Evolutionary conservation across 2,888 invertebrate species (phyloP), one percentile per base, ranked within the genome.

Genomic region (Ormia ochracea): DNA sequence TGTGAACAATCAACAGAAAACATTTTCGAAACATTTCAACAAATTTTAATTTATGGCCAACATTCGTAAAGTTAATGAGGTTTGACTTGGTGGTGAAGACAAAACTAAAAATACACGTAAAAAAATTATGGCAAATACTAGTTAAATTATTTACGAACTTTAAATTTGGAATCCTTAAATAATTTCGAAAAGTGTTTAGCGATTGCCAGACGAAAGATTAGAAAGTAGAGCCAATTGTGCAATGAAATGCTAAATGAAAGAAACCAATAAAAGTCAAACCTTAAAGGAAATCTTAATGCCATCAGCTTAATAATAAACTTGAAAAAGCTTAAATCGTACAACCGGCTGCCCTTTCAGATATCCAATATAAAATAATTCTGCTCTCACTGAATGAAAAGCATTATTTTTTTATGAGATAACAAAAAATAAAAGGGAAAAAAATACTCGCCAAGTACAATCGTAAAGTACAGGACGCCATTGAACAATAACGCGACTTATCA

Each of bases 401-500:
- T n/a, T 5, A 38, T 23, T 31, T 45, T 54, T 61, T 58, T 28
- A 50, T 50, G 26, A 70, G 23, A 21, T 33, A 56, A 52, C 9
- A 28, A 56, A 31, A 14, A 48, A 54, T 23, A 7, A 36, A 52
- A 45, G 10, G 43, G 2, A 38, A 23, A 36, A 45, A 31, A 31
- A n/a, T n/a, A n/a, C n/a, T n/a, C n/a, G 5, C 21, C 1, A 66
- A 48, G 66, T 73, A 69, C 59, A 78, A 56, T 75, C 76, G 72
- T 72, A 63, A 81, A 81, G 83, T 58, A 66, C 76, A 80, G 72
- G 76, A 80, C 80, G 80, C 72, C 76, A 76, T 76, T 61, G 84
- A 85, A 84, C 86, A 85, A 87, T 87, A 88, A 87, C 87, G 88
- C 87, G 87, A 86, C 84, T 87, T 87, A 88, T 88, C 88, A 88